Evolutionary conservation across 2,113 vertebrate genomes (phyloP), one percentile per base, ranked within the genome.

Genomic region (Prinia subflava): DNA sequence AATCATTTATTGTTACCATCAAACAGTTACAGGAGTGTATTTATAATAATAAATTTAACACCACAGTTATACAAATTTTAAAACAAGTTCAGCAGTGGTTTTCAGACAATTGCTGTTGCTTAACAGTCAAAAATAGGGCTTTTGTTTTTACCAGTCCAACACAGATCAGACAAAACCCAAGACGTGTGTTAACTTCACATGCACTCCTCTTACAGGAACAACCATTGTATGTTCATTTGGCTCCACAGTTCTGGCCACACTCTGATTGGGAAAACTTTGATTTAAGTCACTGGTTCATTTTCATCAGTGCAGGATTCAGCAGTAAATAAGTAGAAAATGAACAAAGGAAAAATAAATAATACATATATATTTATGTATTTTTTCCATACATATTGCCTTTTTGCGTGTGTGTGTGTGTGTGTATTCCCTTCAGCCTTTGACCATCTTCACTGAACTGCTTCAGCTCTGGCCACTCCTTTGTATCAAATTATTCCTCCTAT

Each of bases 141-240:
- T 31, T 49, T 68, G 16, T 11, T 13, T 47, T n/a, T 3, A 37
- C 13, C 8, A 24, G 23, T 19, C 39, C 30, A n/a, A 12, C 75
- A 47, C 18, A 46, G 25, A 47, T 9, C 2, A 31, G 47, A 30
- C 20, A 53, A 63, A 77, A 37, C 35, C 57, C 35, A 60, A 18
- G 23, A 18, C 24, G 15, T 25, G 35, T 17, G 25, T 41, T 30
- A 57, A 10, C 2, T 20, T 30, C 31, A 11, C 4, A 1, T 9
- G 44, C 11, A 70, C 10, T 73, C 6, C n/a, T 70, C 13, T 33
- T 28, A 8, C 9, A 35, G 76, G 49, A 63, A 2, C 15, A 63
- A 7, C 41, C 1, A 0, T 17, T 13, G 4, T 5, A 0, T 22
- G 8, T 39, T 50, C 10, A 11, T 1, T 22, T 41, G 41, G 21